A percentile compares a stretch with the other conserved stretches of the same genome.
These are phyloP conservation scores for Bufo gargarizans DNA, from an alignment of 2,113 vertebrate genomes.

Conservation along the genomic window DNA sequence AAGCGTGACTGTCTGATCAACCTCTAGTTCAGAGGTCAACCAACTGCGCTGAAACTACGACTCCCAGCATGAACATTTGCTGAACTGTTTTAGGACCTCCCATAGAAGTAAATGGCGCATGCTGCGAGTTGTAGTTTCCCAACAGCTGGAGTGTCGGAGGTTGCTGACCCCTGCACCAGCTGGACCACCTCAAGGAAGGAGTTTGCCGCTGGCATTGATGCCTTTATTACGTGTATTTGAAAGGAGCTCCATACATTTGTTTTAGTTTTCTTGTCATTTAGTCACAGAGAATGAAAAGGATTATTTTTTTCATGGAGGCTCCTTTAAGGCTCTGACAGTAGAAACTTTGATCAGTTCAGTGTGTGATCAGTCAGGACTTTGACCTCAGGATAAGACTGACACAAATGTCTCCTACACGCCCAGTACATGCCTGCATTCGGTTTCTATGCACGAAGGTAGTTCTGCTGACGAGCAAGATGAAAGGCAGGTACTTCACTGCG, in stretches of 20 bases:
- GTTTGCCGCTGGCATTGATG: neutral
- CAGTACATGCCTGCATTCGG: neutral
- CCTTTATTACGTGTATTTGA: neutral
- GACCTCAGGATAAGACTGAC: slow-evolving; percentile 32
- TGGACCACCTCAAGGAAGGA: no score
- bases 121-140: no score
- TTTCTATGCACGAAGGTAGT: neutral
- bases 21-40: no score
- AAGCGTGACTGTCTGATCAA: no score
- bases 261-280: neutral
- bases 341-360: slow-evolving; percentile 1
- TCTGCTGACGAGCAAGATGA: neutral
- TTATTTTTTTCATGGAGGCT: neutral
- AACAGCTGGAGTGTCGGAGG: no score
- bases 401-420: slow-evolving; percentile 23
- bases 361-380: slow-evolving; percentile 34
- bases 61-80: no score
- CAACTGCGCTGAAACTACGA: no score
- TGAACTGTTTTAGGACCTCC: no score
- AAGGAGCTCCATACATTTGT: no score
- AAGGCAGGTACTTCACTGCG: neutral
- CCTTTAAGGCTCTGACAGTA: neutral
- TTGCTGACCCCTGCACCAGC: no score
- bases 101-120: no score
- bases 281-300: neutral